Evolutionary conservation across 2,113 vertebrate genomes (phyloP).

Genomic region (Pseudolaguvia tuberculata): DNA sequence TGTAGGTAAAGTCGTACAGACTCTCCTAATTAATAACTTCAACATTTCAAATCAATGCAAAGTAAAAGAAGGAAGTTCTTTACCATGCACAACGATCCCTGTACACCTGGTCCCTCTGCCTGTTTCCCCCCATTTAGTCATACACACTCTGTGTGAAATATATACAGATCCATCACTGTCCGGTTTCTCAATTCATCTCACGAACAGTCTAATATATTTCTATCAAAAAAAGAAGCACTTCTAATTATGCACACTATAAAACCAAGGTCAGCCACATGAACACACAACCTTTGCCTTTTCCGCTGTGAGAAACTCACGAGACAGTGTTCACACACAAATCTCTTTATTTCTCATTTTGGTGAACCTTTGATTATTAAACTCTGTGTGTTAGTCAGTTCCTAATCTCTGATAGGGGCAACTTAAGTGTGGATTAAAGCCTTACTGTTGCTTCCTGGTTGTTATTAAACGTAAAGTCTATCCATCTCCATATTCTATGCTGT

Average conservation of each 20-base stretch:
- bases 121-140: background rate
- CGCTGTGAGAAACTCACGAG: constrained; percentile 11
- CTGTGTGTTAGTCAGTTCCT: background rate
- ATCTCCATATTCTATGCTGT: constrained; percentile 44
- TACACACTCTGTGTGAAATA: constrained; percentile 18
- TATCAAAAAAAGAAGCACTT: constrained; percentile 38
- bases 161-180: constrained; percentile 34
- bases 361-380: constrained; percentile 2
- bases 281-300: constrained; percentile 14
- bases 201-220: constrained; percentile 28
- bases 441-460: constrained; percentile 23
- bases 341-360: background rate
- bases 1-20: too few relatives aligned
- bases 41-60: too few relatives aligned
- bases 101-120: constrained; percentile 19
- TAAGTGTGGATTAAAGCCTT: constrained; percentile 13
- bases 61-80: too few relatives aligned
- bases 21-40: too few relatives aligned
- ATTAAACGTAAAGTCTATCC: constrained; percentile 37
- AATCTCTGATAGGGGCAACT: constrained; percentile 36
- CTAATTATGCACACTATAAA: constrained; percentile 28
- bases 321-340: background rate
- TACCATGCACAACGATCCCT: constrained; percentile 13
- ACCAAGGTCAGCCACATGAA: constrained; percentile 40
- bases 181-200: constrained; percentile 11